A percentile compares a stretch with the other conserved stretches of the same genome.
These are phyloP conservation scores for Leptobrachium leishanense DNA, from an alignment of 2,113 vertebrate genomes.

Conservation along the genomic window DNA sequence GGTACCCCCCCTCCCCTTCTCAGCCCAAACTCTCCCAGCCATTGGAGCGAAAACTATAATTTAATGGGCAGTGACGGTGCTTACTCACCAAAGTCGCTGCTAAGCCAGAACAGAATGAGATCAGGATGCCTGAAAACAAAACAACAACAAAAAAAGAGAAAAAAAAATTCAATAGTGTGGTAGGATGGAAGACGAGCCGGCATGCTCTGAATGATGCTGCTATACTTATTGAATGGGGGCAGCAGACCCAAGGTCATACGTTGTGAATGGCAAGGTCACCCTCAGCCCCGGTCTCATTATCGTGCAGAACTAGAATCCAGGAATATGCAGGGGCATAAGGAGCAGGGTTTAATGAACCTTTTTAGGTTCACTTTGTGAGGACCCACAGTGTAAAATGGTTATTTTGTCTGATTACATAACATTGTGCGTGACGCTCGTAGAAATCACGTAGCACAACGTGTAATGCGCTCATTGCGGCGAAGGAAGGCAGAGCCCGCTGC, in stretches of 20 bases:
- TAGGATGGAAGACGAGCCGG: background rate
- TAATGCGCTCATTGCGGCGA: too few species aligned
- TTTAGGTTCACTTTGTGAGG: too few species aligned
- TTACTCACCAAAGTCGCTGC: background rate
- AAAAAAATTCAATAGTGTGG: background rate
- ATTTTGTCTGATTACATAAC: too few species aligned
- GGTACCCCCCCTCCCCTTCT: constrained; percentile 52
- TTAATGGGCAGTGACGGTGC: constrained; percentile 51
- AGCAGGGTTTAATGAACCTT: constrained; percentile 20
- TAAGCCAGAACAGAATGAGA: constrained; percentile 11
- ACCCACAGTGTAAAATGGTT: too few species aligned
- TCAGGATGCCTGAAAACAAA: constrained; percentile 18
- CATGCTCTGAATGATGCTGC: background rate
- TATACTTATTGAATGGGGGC: constrained; percentile 19
- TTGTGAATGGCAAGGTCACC: constrained; percentile 33
- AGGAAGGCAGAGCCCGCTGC: background rate
- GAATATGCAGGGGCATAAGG: background rate
- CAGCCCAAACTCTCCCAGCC: constrained; percentile 60
- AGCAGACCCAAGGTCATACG: constrained; percentile 18
- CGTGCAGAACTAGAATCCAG: background rate
- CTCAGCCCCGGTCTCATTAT: constrained; percentile 25
- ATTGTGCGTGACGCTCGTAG: too few species aligned
- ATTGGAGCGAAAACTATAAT: constrained; percentile 59
- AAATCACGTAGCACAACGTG: too few species aligned
- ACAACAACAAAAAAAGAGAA: background rate